Evolutionary conservation across 1,140 invertebrate genomes (phyloP).

Genomic region (Drosophila kurseongensis): DNA sequence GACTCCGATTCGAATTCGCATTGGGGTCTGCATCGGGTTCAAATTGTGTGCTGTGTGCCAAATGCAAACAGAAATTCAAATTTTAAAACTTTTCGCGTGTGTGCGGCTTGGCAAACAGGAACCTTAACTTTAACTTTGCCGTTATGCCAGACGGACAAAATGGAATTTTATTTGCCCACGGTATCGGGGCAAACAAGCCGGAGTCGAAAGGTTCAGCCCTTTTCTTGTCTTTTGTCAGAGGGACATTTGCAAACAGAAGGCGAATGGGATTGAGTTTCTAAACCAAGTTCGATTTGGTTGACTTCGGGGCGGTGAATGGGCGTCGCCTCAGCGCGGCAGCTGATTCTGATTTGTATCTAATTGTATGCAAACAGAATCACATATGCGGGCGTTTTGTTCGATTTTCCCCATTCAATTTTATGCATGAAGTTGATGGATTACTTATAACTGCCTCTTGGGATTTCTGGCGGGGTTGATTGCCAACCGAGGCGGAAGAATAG

Average conservation of each 20-base stretch:
- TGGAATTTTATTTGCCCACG: slow-evolving; percentile 52
- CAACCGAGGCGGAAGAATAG: slow-evolving; percentile 32
- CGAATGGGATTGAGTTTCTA: slow-evolving; percentile 11
- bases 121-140: slow-evolving; percentile 51
- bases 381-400: slow-evolving; percentile 75
- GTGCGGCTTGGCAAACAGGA: slow-evolving; percentile 60
- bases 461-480: slow-evolving; percentile 6
- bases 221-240: slow-evolving; percentile 78
- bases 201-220: slow-evolving; percentile 46
- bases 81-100: slow-evolving; percentile 68
- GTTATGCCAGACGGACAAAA: slow-evolving; percentile 42
- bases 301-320: slow-evolving; percentile 11
- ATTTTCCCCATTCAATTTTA: slow-evolving; percentile 71
- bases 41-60: slow-evolving; percentile 74
- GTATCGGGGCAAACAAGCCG: slow-evolving; percentile 22
- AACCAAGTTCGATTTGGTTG: slow-evolving; percentile 5
- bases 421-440: slow-evolving; percentile 80
- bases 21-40: slow-evolving; percentile 61
- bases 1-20: slow-evolving; percentile 4
- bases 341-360: slow-evolving; percentile 81
- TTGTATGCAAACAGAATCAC: slow-evolving; percentile 76
- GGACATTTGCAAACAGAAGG: slow-evolving; percentile 70
- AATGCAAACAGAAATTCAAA: slow-evolving; percentile 77
- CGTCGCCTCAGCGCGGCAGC: slow-evolving; percentile 42
- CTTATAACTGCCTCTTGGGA: slow-evolving; percentile 54